These are phyloP conservation scores for Drosophila bocqueti DNA, from an alignment of 1,140 invertebrate species.

Conservation along the genomic window DNA sequence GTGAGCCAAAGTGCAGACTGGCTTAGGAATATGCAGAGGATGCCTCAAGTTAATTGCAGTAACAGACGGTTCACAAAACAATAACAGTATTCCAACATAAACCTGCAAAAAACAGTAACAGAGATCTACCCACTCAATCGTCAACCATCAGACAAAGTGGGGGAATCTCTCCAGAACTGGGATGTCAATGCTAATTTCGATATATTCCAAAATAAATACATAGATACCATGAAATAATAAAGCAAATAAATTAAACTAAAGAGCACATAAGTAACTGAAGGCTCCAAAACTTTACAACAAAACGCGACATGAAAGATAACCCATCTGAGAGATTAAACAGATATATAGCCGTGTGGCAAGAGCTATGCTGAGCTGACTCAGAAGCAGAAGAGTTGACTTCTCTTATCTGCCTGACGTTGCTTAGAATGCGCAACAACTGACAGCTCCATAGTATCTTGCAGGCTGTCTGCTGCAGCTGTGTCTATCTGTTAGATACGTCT, in stretches of 20 bases:
- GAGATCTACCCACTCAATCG: not conserved
- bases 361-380: constrained; percentile 8
- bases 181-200: not conserved
- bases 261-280: not conserved
- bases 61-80: constrained; percentile 4
- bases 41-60: constrained; percentile 48
- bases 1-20: constrained; percentile 24
- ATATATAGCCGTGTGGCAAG: constrained; percentile 2
- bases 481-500: constrained; percentile 51
- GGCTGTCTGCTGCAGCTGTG: constrained; percentile 31
- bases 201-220: not conserved
- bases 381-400: constrained; percentile 33
- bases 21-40: constrained; percentile 33
- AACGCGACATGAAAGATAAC: constrained; percentile 27
- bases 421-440: constrained; percentile 45
- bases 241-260: not conserved
- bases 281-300: not conserved
- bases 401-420: constrained; percentile 32
- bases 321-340: constrained; percentile 7
- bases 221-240: not conserved
- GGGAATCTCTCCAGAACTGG: not conserved
- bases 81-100: constrained; percentile 1
- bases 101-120: constrained; percentile 18
- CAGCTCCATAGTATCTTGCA: constrained; percentile 20
- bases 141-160: not conserved